A percentile compares a stretch with the other conserved stretches of the same genome.
phyloP scores from a whole-genome alignment of 2,113 vertebrate genomes.

The Laticauda colubrina region DNA sequence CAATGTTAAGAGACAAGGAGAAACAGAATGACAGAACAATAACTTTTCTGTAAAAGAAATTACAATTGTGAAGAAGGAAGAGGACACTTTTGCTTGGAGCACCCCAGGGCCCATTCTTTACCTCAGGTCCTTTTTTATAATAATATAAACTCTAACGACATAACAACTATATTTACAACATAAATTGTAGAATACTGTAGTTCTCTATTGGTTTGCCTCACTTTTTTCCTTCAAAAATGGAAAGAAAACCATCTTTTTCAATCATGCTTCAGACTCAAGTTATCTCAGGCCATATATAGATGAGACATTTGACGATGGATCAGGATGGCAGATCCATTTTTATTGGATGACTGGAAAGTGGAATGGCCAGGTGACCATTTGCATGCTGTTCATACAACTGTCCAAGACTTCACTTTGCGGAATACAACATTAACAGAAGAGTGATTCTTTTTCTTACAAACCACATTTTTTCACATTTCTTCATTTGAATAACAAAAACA shows the following conservation, averaged over 20 bases:
- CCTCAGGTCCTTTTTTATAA: not conserved
- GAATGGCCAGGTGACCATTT: not conserved
- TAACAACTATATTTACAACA: not conserved
- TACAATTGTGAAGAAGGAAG: not conserved
- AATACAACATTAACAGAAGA: not conserved
- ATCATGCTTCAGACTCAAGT: not conserved
- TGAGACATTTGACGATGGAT: not conserved
- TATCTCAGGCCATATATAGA: not conserved
- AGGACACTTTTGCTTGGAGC: not conserved
- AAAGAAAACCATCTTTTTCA: not conserved
- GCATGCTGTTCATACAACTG: not conserved
- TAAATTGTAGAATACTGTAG: not conserved
- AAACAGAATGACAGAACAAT: not conserved
- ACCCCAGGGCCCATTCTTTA: not conserved
- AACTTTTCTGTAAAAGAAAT: not conserved
- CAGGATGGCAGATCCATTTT: not conserved
- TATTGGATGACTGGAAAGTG: not conserved
- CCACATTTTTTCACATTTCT: slow-evolving; percentile 5
- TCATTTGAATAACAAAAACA: slow-evolving; percentile 22
- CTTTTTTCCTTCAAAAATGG: not conserved
- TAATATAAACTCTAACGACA: not conserved
- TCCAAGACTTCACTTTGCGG: not conserved
- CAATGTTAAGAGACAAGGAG: not conserved
- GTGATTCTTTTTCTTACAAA: not conserved
- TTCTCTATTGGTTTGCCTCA: not conserved